Evolutionary conservation across 2,113 vertebrate genomes (phyloP).

Genomic region (Oxyruncus cristatus): DNA sequence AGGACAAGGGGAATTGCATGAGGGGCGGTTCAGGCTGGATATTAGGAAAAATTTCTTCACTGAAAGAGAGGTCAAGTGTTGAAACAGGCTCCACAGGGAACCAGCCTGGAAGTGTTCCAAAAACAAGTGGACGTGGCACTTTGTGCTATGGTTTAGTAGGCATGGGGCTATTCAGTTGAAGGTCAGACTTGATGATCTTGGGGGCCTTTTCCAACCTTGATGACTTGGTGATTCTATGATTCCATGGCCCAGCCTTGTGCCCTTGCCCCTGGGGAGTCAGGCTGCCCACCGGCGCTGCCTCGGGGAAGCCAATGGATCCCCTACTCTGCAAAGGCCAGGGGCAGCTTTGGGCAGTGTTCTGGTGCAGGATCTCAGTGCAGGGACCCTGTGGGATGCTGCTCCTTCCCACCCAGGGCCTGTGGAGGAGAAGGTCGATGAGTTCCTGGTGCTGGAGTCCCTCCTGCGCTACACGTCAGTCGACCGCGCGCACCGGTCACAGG

Average conservation of each 20-base stretch:
- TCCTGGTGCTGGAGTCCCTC: slow-evolving; percentile 61
- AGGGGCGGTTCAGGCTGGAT: background rate
- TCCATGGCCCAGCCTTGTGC: background rate
- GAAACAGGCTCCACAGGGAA: background rate
- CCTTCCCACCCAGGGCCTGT: slow-evolving; percentile 40
- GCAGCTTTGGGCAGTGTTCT: background rate
- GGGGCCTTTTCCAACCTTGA: background rate
- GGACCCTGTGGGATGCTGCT: fast-evolving
- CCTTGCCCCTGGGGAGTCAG: background rate
- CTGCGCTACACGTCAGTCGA: background rate
- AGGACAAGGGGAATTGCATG: background rate
- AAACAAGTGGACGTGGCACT: background rate
- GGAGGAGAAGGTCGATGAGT: slow-evolving; percentile 54
- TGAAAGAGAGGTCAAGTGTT: background rate
- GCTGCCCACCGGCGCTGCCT: background rate
- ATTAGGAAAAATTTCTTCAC: background rate
- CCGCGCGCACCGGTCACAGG: background rate
- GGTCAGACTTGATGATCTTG: background rate
- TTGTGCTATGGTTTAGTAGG: background rate
- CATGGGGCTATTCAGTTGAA: background rate
- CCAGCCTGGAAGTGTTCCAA: background rate
- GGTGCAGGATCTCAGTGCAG: background rate
- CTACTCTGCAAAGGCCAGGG: background rate
- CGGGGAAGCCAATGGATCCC: fast-evolving
- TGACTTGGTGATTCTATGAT: background rate